Percentiles rank a stretch among this genome's conserved stretches.
These are phyloP conservation scores for Pachypeltis micranthus DNA, from an alignment of 1,140 invertebrate species.

Conservation along the genomic window DNA sequence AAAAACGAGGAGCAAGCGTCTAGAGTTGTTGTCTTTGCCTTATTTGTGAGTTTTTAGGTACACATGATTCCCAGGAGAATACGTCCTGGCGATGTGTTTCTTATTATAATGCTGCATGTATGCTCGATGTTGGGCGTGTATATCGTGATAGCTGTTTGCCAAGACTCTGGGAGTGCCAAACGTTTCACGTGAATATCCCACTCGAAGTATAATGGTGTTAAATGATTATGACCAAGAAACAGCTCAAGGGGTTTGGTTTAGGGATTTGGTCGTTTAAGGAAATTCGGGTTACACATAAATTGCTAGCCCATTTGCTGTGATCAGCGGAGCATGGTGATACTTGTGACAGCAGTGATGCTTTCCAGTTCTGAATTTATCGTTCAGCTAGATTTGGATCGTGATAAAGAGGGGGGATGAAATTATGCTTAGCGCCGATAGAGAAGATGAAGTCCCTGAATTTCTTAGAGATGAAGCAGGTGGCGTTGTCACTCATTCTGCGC, in stretches of 20 bases:
- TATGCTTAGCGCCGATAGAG: no score
- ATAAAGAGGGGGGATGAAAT: not conserved
- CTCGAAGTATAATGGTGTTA: not conserved
- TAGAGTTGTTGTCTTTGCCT: not conserved
- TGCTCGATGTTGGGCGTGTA: not conserved
- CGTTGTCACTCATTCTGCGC: no score
- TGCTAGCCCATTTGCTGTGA: not conserved
- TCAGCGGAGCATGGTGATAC: no score
- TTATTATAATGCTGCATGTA: no score
- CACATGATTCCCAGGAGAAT: no score
- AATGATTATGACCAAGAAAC: not conserved
- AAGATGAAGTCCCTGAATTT: no score
- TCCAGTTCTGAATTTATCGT: not conserved
- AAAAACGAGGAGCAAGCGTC: not conserved
- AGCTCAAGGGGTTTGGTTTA: not conserved
- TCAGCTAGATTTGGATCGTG: not conserved
- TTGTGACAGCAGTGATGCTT: not conserved
- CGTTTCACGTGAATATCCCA: not conserved
- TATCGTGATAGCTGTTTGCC: not conserved
- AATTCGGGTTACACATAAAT: not conserved
- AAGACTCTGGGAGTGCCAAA: not conserved
- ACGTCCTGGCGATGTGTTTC: no score
- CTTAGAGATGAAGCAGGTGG: no score
- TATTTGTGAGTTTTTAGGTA: no score
- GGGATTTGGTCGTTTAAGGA: not conserved